phyloP scores from a whole-genome alignment of 1,140 invertebrate species.

The Drosophila azteca region DNA sequence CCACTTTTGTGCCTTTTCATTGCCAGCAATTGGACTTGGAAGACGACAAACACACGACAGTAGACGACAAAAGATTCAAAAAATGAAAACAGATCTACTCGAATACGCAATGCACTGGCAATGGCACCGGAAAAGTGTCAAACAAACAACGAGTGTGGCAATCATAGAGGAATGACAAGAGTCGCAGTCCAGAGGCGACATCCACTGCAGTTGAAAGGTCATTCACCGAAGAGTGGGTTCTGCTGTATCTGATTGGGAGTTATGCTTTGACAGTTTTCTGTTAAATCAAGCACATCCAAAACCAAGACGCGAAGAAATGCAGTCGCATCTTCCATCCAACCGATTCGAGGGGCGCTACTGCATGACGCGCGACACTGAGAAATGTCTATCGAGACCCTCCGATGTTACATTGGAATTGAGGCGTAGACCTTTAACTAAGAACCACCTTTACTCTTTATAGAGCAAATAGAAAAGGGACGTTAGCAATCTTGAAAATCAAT shows the following conservation, averaged over 20 bases:
- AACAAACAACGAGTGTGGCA: too few relatives aligned
- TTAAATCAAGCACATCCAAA: too few relatives aligned
- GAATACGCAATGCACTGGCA: background rate
- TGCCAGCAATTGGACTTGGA: conserved; percentile 66
- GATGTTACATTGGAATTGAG: too few relatives aligned
- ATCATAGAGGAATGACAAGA: background rate
- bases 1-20: conserved; percentile 67
- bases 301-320: too few relatives aligned
- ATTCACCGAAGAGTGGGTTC: conserved; percentile 17
- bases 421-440: too few relatives aligned
- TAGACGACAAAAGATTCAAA: conserved; percentile 27
- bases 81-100: conserved; percentile 14
- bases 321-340: too few relatives aligned
- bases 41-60: background rate
- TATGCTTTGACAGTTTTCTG: background rate
- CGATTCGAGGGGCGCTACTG: too few relatives aligned
- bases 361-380: too few relatives aligned
- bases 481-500: too few relatives aligned
- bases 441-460: too few relatives aligned
- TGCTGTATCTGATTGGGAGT: background rate
- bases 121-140: conserved; percentile 29
- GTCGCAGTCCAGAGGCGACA: conserved; percentile 27
- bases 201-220: conserved; percentile 44
- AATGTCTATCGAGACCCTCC: too few relatives aligned
- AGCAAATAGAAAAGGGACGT: too few relatives aligned